phyloP scores from a whole-genome alignment of 2,888 invertebrate genomes.

The Himalopsyche japonica region DNA sequence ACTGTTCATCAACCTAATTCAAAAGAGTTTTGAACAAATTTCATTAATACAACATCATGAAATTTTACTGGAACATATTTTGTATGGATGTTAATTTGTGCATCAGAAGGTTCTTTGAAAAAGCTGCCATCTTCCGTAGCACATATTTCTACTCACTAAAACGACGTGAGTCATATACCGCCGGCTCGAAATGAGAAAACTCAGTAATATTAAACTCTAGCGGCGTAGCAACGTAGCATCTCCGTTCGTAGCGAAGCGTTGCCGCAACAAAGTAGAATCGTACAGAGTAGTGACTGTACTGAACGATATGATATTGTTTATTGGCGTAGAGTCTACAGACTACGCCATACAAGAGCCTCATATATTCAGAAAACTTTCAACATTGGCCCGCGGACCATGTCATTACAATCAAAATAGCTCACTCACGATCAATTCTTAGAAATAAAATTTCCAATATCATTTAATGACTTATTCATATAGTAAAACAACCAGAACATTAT shows the following conservation, averaged over 20 bases:
- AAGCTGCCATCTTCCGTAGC: background rate
- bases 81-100: background rate
- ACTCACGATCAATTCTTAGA: too few species aligned
- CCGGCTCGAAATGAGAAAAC: background rate
- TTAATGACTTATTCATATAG: too few species aligned
- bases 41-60: too few species aligned
- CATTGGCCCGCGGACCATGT: background rate
- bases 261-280: background rate
- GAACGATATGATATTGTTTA: background rate
- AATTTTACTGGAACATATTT: too few species aligned
- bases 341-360: background rate
- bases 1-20: too few species aligned
- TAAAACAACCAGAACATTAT: too few species aligned
- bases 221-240: background rate
- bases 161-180: background rate
- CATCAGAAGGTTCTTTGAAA: background rate
- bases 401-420: too few species aligned
- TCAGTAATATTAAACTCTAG: background rate
- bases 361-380: background rate
- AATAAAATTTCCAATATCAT: too few species aligned
- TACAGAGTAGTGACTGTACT: background rate
- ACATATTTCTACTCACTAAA: background rate
- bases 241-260: background rate
- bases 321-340: background rate
- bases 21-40: too few species aligned